Percentiles rank a stretch among this genome's conserved stretches.
Conservation (phyloP, 2,113 vertebrate genomes). For the Crotalus tigris region DNA sequence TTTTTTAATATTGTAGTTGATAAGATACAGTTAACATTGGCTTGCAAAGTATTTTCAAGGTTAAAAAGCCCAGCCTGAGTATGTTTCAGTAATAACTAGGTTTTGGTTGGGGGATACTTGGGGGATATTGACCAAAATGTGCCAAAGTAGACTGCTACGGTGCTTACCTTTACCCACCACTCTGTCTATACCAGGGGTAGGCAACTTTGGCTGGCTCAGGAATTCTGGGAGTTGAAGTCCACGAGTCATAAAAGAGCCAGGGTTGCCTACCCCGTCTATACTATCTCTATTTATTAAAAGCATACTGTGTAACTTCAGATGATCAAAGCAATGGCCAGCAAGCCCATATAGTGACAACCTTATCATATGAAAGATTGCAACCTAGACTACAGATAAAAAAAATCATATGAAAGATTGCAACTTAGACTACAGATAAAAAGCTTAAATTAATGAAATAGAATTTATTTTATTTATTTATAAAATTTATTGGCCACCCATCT, state of each 20-base stretch:
- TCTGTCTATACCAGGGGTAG: not conserved
- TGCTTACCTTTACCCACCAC: not conserved
- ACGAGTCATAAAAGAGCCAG: too few relatives aligned
- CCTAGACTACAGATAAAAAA: not conserved
- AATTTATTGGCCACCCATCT: not conserved
- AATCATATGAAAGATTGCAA: not conserved
- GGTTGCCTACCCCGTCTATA: not conserved
- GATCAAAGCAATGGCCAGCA: not conserved
- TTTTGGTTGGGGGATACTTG: not conserved
- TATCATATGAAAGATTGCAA: not conserved
- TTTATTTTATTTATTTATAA: not conserved
- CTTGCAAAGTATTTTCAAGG: not conserved
- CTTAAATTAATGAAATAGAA: not conserved
- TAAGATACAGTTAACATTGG: not conserved
- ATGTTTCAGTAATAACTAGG: not conserved
- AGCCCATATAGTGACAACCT: not conserved
- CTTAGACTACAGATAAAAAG: not conserved
- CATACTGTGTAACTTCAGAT: not conserved
- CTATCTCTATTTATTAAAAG: not conserved
- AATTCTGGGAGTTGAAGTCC: too few relatives aligned
- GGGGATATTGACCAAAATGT: not conserved
- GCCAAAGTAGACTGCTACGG: not conserved
- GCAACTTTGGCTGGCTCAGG: too few relatives aligned
- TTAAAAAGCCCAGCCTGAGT: not conserved
- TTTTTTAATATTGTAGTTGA: not conserved